These are phyloP conservation scores for Heliconius charithonia DNA, from an alignment of 2,888 invertebrate genomes.

Conservation along the genomic window DNA sequence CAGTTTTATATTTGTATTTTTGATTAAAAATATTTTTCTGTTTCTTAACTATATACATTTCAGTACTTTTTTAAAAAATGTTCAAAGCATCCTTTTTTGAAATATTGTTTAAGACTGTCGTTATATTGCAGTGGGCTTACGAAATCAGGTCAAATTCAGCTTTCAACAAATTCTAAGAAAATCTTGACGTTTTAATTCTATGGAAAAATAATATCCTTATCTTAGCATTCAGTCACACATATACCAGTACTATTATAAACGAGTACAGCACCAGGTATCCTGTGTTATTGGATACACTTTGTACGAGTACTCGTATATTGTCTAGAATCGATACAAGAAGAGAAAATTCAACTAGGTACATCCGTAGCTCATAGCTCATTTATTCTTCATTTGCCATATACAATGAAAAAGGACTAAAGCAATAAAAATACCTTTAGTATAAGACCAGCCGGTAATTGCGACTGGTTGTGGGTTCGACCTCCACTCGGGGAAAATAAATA, in stretches of 20 bases:
- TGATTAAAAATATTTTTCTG: background rate
- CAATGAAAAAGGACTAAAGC: background rate
- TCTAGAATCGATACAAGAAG: background rate
- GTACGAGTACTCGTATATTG: background rate
- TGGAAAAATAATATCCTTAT: background rate
- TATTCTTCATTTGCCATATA: background rate
- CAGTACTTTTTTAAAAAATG: background rate
- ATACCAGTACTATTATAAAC: conserved; percentile 15
- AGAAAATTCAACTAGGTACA: conserved; percentile 16
- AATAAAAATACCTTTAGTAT: background rate
- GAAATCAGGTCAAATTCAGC: conserved; percentile 64
- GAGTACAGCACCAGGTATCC: background rate
- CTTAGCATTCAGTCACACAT: background rate
- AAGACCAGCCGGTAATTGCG: too few species aligned
- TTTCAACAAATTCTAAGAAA: conserved; percentile 57
- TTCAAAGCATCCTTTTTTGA: background rate
- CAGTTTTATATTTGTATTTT: too few species aligned
- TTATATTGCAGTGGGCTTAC: conserved; percentile 40
- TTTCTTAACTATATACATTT: background rate
- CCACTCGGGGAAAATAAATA: too few species aligned
- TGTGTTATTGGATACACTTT: conserved; percentile 23
- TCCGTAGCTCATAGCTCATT: background rate
- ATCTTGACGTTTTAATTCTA: conserved; percentile 16
- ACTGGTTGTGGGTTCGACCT: too few species aligned
- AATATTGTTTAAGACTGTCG: conserved; percentile 30